Evolutionary conservation across 1,140 invertebrate genomes (phyloP).

Genomic region (Pseudobourletiella spinata): DNA sequence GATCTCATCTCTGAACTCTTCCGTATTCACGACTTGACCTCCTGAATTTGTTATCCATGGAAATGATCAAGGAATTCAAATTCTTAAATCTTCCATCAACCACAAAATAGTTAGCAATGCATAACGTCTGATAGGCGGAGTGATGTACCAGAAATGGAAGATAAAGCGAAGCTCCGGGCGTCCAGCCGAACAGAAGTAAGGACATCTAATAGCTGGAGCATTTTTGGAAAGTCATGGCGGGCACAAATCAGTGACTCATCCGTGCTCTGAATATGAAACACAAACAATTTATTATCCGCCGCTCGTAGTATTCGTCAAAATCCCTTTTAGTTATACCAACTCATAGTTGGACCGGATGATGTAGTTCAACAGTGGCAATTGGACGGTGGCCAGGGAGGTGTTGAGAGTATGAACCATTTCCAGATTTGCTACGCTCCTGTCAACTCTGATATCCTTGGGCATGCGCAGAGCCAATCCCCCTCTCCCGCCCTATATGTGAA

Average conservation of each 20-base stretch:
- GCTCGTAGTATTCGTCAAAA: neutral
- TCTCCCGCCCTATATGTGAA: neutral
- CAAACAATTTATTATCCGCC: neutral
- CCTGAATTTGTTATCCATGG: neutral
- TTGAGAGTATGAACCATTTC: neutral
- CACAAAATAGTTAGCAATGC: neutral
- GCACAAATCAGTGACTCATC: neutral
- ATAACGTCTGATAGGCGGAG: too few species aligned
- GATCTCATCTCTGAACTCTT: neutral
- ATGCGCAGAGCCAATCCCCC: neutral
- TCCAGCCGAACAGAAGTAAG: neutral
- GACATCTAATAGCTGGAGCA: neutral
- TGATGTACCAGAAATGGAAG: neutral
- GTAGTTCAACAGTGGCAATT: neutral
- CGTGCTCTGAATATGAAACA: neutral
- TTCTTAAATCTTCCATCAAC: neutral
- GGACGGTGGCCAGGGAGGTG: neutral
- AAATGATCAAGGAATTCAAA: neutral
- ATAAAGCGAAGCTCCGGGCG: neutral
- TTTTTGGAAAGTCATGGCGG: neutral
- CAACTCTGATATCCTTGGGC: neutral
- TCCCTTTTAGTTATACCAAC: neutral
- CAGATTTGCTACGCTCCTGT: neutral
- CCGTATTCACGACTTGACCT: neutral
- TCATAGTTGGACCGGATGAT: neutral